Evolutionary conservation across 2,888 invertebrate genomes (phyloP).

Genomic region (Caenorhabditis sp.): DNA sequence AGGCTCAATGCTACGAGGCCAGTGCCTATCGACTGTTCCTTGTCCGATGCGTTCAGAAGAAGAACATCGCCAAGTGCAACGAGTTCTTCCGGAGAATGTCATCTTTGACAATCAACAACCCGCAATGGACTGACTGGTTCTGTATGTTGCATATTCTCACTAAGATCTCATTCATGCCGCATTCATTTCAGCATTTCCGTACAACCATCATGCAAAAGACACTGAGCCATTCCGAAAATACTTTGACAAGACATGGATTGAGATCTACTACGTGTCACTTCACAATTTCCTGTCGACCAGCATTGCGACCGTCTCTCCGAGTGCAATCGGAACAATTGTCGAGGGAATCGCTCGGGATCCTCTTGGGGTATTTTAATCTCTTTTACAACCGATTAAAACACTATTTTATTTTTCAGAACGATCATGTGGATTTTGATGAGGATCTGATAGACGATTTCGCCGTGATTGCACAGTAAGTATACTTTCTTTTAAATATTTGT

Average conservation of each 20-base stretch:
- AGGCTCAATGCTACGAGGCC: constrained; percentile 88
- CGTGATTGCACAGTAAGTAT: constrained; percentile 79
- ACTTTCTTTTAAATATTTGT: too few species aligned
- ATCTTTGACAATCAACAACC: constrained; percentile 70
- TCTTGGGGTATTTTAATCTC: constrained; percentile 15
- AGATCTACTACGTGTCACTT: constrained; percentile 92
- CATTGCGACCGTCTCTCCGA: constrained; percentile 86
- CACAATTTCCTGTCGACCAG: constrained; percentile 95
- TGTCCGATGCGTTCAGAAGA: constrained; percentile 91
- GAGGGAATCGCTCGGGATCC: constrained; percentile 63
- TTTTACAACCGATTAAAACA: too few species aligned
- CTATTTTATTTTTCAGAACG: too few species aligned
- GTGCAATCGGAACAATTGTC: constrained; percentile 66
- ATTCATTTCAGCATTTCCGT: constrained; percentile 93
- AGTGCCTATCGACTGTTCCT: constrained; percentile 93
- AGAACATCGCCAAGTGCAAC: constrained; percentile 85
- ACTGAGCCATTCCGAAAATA: constrained; percentile 91
- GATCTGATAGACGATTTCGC: constrained; percentile 80
- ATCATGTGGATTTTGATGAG: constrained; percentile 64
- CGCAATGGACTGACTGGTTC: constrained; percentile 80
- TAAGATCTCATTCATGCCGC: too few species aligned
- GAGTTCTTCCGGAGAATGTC: constrained; percentile 77
- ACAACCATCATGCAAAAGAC: constrained; percentile 93
- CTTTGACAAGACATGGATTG: constrained; percentile 96
- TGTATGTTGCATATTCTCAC: constrained; percentile 62